phyloP scores from a whole-genome alignment of 2,113 vertebrate genomes.

The Ictidomys tridecemlineatus region DNA sequence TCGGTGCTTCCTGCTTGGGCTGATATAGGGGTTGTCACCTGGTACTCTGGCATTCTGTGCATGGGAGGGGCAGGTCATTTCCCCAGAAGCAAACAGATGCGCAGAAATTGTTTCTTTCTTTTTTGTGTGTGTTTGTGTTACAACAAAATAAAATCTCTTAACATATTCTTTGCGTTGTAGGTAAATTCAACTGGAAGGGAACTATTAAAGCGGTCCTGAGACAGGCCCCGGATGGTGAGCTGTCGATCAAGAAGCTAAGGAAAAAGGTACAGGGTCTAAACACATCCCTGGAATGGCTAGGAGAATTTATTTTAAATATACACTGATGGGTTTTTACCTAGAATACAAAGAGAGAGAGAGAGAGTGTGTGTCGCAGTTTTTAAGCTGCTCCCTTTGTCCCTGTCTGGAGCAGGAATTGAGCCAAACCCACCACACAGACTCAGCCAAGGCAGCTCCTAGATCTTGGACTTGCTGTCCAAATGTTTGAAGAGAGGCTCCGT shows the following conservation, averaged over 20 bases:
- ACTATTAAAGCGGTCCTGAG: constrained; percentile 94
- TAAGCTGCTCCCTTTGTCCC: background rate
- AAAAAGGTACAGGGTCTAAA: constrained; percentile 92
- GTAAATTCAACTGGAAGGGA: constrained; percentile 98
- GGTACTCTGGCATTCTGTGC: rapidly evolving
- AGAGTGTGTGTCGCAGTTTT: background rate
- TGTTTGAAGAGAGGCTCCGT: background rate
- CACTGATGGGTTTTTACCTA: background rate
- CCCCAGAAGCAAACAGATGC: background rate
- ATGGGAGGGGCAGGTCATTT: rapidly evolving
- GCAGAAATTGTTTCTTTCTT: background rate
- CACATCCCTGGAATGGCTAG: background rate
- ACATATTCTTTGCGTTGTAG: constrained; percentile 82
- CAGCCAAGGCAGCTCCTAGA: rapidly evolving
- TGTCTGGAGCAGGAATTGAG: background rate
- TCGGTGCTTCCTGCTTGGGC: background rate
- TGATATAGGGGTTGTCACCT: rapidly evolving
- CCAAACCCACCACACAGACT: rapidly evolving
- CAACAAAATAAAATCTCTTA: too few species aligned
- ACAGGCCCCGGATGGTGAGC: constrained; percentile 93
- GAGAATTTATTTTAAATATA: background rate
- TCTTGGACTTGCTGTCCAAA: background rate
- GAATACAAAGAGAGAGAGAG: rapidly evolving
- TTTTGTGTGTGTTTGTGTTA: too few species aligned
- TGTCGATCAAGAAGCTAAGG: constrained; percentile 94